These are phyloP conservation scores for Erebia palarica DNA, from an alignment of 2,888 invertebrate genomes.

Conservation along the genomic window DNA sequence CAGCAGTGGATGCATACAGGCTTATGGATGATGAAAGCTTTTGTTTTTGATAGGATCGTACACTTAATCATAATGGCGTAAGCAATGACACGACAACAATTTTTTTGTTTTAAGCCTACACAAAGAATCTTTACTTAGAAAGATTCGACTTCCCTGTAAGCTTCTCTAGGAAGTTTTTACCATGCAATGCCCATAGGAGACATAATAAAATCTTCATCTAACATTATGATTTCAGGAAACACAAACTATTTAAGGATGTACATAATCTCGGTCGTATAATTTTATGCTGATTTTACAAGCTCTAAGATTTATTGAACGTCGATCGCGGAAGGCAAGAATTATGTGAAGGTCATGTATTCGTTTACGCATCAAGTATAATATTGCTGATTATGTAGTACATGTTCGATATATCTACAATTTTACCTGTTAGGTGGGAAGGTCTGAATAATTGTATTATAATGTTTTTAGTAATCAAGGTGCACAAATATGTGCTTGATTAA, in stretches of 20 bases:
- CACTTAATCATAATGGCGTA: too few species aligned
- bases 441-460: neutral
- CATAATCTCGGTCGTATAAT: neutral
- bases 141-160: too few species aligned
- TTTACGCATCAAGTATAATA: slow-evolving; percentile 30
- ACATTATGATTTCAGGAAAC: neutral
- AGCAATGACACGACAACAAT: too few species aligned
- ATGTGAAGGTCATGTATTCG: slow-evolving; percentile 37
- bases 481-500: neutral
- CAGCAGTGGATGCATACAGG: too few species aligned
- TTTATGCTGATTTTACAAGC: neutral
- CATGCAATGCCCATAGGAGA: too few species aligned
- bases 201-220: too few species aligned
- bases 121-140: too few species aligned
- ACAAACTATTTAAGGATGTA: neutral
- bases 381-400: slow-evolving; percentile 33
- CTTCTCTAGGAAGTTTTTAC: too few species aligned
- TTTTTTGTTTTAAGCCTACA: too few species aligned
- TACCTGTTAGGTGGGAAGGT: neutral
- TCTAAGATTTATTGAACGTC: slow-evolving; percentile 8
- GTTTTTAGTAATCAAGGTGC: slow-evolving; percentile 19
- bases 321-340: slow-evolving; percentile 34
- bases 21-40: too few species aligned
- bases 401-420: slow-evolving; percentile 12
- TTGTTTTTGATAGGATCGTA: too few species aligned